These are phyloP conservation scores for Rafetus swinhoei DNA, from an alignment of 2,113 vertebrate species.

Conservation along the genomic window DNA sequence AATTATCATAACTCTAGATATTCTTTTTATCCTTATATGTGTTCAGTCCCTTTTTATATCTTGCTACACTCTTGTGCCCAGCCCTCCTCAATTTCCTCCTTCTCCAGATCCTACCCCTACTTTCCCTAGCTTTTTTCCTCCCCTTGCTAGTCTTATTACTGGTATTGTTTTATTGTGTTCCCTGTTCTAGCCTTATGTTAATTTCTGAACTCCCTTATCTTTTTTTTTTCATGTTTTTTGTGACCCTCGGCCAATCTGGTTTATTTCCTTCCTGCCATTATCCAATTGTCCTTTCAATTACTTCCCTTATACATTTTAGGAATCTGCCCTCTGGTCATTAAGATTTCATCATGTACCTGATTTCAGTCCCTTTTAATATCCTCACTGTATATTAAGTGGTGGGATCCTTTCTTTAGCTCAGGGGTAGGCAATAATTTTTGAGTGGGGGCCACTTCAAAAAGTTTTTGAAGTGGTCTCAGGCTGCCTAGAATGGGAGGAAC, in stretches of 20 bases:
- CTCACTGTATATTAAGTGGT: not conserved
- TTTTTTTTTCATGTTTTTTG: not conserved
- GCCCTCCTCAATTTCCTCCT: not conserved
- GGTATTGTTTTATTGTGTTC: not conserved
- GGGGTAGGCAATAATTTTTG: not conserved
- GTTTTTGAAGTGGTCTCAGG: no score
- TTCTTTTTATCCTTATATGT: fast-evolving
- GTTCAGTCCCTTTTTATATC: not conserved
- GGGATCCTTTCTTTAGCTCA: not conserved
- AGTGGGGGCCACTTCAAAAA: no score
- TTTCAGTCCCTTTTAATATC: not conserved
- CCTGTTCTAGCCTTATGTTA: not conserved
- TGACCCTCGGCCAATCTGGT: not conserved
- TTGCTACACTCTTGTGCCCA: not conserved
- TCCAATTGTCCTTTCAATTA: not conserved
- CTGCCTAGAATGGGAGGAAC: no score
- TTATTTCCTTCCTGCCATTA: not conserved
- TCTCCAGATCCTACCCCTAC: not conserved
- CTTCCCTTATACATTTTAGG: not conserved
- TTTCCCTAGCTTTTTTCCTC: not conserved
- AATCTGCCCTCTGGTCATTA: not conserved
- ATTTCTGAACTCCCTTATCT: not conserved
- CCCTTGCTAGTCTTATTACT: not conserved
- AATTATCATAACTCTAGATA: not conserved
- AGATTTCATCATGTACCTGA: not conserved